Conservation (phyloP, 2,113 vertebrate genomes). For the Brachionichthys hirsutus region DNA sequence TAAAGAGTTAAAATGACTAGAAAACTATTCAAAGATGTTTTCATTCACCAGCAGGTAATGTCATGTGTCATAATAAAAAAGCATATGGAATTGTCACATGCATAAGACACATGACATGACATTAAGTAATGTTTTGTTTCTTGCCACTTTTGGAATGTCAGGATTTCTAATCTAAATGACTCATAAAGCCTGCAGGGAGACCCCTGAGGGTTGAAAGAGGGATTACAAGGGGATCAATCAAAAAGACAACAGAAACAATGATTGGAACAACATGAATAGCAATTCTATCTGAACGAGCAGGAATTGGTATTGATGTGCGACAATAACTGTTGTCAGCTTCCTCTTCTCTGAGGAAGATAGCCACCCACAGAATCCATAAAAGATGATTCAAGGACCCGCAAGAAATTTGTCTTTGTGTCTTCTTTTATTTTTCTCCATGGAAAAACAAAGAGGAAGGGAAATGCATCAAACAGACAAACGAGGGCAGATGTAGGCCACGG, state of each 20-base stretch:
- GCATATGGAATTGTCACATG: no score
- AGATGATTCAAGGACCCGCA: slow-evolving; percentile 49
- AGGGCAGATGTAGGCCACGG: slow-evolving; percentile 56
- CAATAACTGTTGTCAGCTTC: slow-evolving; percentile 41
- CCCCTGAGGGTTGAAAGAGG: slow-evolving; percentile 32
- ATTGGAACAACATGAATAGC: slow-evolving; percentile 39
- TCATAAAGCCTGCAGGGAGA: neutral
- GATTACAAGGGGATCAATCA: slow-evolving; percentile 42
- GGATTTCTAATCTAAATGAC: no score
- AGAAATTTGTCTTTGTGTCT: slow-evolving; percentile 50
- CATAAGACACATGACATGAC: no score
- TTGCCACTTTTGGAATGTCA: no score
- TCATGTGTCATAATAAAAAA: no score
- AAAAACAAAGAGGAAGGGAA: slow-evolving; percentile 17
- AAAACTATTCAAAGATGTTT: no score
- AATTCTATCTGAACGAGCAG: slow-evolving; percentile 42
- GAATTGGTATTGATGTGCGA: slow-evolving; percentile 52
- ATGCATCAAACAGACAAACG: slow-evolving; percentile 58
- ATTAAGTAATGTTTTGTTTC: no score
- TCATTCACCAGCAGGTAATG: no score
- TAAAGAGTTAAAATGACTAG: no score
- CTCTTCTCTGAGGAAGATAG: slow-evolving; percentile 32
- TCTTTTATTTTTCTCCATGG: slow-evolving; percentile 35
- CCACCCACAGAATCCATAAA: slow-evolving; percentile 43
- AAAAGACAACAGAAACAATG: slow-evolving; percentile 36